Evolutionary conservation across 2,797 vertebrate species (phyloP), one percentile per base, ranked within the genome.

Genomic region (Typhlichthys eigenmanni): DNA sequence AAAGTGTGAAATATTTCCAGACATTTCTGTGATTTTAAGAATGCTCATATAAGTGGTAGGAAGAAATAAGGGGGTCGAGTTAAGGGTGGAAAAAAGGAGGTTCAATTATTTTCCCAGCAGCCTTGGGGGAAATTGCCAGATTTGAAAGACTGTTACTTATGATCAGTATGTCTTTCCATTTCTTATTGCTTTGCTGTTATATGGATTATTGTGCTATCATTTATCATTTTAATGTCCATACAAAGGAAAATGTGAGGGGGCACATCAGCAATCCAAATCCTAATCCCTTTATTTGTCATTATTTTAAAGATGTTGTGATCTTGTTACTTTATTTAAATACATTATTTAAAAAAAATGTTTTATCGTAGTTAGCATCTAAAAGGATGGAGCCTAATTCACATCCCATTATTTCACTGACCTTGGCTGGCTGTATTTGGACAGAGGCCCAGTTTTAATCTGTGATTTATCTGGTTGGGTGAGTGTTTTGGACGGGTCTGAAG

Each of bases 391-490:
- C 63, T 52, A 10, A 16, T 64, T 76, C 64, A 61, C 52, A 16
- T 48, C 62, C 68, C 46, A 12, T 80, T 64, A 73, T 62, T 70
- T 69, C 65, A 38, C 57, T 56, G 54, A 43, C 57, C 16, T 47
- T 16, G 55, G 32, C 14, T 2, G 38, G 50, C 69, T 43, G 12
- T 6, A 47, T 53, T 32, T 84, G 82, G 85, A 78, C 46, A 51
- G 1, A n/a, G 66, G 79, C 78, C 81, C 76, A 64, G 74, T 51
- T 74, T 78, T 84, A 78, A 85, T 80, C 74, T 83, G 79, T 74
- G 73, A 83, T 86, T 85, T 73, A 76, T 80, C 65, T 55, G 63
- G 73, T 81, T 84, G 55, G 46, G 62, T 57, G 79, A 80, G 70
- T 13, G 65, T 81, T 77, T 79, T 76, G 77, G 77, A 76, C 54